phyloP scores from a whole-genome alignment of 2,113 vertebrate genomes.

The Echinops telfairi region DNA sequence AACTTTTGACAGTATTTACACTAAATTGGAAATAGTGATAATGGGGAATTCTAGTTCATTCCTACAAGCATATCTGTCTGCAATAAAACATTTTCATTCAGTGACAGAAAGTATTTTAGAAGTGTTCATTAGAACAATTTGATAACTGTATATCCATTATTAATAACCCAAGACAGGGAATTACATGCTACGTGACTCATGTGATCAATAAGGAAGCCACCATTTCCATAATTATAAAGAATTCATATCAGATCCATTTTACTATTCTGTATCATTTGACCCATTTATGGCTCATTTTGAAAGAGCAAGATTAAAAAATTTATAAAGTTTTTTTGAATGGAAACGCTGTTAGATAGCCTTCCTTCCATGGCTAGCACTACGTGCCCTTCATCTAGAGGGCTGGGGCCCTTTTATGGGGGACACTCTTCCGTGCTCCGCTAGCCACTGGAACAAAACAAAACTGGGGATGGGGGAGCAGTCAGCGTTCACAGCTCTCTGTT shows the following conservation, averaged over 20 bases:
- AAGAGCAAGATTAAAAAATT: slow-evolving; percentile 84
- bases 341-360: slow-evolving; percentile 75
- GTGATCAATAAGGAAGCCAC: slow-evolving; percentile 84
- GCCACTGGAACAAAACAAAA: slow-evolving; percentile 21
- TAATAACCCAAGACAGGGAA: slow-evolving; percentile 85
- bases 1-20: slow-evolving; percentile 74
- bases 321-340: slow-evolving; percentile 77
- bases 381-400: neutral
- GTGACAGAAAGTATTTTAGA: slow-evolving; percentile 85
- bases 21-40: slow-evolving; percentile 82
- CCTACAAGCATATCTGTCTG: slow-evolving; percentile 73
- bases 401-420: neutral
- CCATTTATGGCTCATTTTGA: slow-evolving; percentile 85
- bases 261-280: slow-evolving; percentile 79
- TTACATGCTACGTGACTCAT: slow-evolving; percentile 84
- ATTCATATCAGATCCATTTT: slow-evolving; percentile 87
- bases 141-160: slow-evolving; percentile 89
- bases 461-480: neutral
- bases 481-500: neutral
- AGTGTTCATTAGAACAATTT: slow-evolving; percentile 85
- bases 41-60: slow-evolving; percentile 78
- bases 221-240: slow-evolving; percentile 87
- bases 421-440: no score
- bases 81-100: slow-evolving; percentile 83
- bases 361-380: neutral